Percentiles rank a stretch among this genome's conserved stretches.
phyloP scores from a whole-genome alignment of 2,888 invertebrate genomes.

The Mimumesa dahlbomi region DNA sequence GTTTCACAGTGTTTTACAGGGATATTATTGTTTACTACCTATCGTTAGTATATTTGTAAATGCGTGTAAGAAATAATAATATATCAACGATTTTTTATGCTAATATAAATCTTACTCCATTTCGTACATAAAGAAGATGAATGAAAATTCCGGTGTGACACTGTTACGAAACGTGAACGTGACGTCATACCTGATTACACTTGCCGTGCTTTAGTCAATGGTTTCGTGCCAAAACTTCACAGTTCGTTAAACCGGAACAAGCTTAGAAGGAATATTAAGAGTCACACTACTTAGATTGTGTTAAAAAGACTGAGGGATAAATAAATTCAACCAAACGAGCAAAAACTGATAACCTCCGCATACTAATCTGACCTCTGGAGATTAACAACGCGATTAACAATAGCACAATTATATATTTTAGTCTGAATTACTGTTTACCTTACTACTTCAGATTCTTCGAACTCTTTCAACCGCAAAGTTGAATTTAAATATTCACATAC shows the following conservation, averaged over 20 bases:
- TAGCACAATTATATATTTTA: too few relatives aligned
- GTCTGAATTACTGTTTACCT: too few relatives aligned
- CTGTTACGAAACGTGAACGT: conserved; percentile 15
- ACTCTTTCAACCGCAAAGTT: too few relatives aligned
- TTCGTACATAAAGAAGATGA: not conserved
- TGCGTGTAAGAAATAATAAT: not conserved
- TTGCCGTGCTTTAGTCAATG: conserved; percentile 22
- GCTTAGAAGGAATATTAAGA: conserved; percentile 31
- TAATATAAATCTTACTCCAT: not conserved
- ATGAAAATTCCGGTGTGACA: conserved; percentile 14
- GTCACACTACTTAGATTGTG: conserved; percentile 12
- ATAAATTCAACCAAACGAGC: not conserved
- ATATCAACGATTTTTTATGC: not conserved
- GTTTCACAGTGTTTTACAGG: too few relatives aligned
- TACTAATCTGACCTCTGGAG: too few relatives aligned
- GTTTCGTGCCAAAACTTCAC: conserved; percentile 47
- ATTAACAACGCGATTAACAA: too few relatives aligned
- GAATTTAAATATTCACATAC: too few relatives aligned
- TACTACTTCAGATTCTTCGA: too few relatives aligned
- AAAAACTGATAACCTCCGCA: too few relatives aligned
- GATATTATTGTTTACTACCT: too few relatives aligned
- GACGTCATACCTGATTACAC: conserved; percentile 30
- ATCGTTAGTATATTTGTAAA: not conserved
- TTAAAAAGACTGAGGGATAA: not conserved
- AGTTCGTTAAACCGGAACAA: conserved; percentile 46